Evolutionary conservation across 2,797 vertebrate genomes (phyloP).

Genomic region (Chloroceryle amazona): DNA sequence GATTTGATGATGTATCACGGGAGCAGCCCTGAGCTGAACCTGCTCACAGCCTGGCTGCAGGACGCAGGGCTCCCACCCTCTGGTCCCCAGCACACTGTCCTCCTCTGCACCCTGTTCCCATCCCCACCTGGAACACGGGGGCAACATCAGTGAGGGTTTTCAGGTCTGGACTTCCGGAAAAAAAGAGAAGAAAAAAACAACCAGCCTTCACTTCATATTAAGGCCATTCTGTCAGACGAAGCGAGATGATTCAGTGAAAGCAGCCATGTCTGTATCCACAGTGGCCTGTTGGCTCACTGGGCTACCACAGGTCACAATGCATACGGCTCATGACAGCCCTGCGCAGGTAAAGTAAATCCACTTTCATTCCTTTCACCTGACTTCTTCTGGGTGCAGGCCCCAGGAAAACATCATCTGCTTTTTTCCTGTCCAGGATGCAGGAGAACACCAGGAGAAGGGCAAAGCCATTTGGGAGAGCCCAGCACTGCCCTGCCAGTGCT

Average conservation of each 20-base stretch:
- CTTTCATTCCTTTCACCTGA: not conserved
- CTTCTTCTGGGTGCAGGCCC: not conserved
- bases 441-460: not conserved
- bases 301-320: not conserved
- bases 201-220: not conserved
- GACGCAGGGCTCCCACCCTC: not conserved
- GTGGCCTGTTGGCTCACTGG: not conserved
- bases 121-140: rapidly evolving
- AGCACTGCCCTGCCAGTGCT: rapidly evolving
- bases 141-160: not conserved
- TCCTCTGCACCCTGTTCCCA: not conserved
- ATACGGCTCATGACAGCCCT: rapidly evolving
- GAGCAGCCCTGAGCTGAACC: not conserved
- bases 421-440: not conserved
- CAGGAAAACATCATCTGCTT: not conserved
- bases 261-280: not conserved
- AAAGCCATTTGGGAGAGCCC: not conserved
- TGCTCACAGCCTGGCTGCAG: rapidly evolving
- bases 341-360: rapidly evolving
- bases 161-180: not conserved
- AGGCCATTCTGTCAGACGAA: not conserved
- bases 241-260: not conserved
- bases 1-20: not conserved
- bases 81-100: rapidly evolving
- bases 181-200: rapidly evolving